phyloP scores from a whole-genome alignment of 2,113 vertebrate genomes.

The Pseudolaguvia tuberculata region DNA sequence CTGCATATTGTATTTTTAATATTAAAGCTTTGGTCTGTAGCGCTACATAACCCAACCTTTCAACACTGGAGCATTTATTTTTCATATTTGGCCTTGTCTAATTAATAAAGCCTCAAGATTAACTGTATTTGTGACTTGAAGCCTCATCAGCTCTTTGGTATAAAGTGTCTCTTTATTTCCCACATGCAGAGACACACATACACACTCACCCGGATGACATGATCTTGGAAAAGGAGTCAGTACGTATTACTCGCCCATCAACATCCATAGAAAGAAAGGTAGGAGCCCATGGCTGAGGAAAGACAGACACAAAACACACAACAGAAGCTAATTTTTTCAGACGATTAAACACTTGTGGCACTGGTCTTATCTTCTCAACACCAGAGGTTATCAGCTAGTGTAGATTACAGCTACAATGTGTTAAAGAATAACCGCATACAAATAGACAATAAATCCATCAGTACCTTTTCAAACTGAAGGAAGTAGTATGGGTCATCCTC shows the following conservation, averaged over 20 bases:
- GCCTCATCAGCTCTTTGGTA: neutral
- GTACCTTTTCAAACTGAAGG: constrained; percentile 91
- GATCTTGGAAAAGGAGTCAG: constrained; percentile 75
- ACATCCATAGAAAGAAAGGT: constrained; percentile 73
- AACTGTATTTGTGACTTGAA: neutral
- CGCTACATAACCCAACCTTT: neutral
- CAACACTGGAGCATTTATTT: neutral
- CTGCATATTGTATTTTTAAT: too few relatives aligned
- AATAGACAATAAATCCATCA: constrained; percentile 13
- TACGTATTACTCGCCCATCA: constrained; percentile 70
- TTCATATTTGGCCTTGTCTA: neutral
- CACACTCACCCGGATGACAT: constrained; percentile 72
- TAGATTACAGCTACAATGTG: neutral
- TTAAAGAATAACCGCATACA: constrained; percentile 27
- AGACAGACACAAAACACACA: neutral
- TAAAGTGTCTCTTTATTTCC: too few relatives aligned
- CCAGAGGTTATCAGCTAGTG: constrained; percentile 29
- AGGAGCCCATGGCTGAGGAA: constrained; percentile 64
- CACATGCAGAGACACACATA: neutral
- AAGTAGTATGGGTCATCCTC: constrained; percentile 98
- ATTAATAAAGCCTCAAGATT: neutral
- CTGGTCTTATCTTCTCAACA: constrained; percentile 27
- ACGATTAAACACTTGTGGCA: constrained; percentile 8
- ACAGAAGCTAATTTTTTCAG: neutral
- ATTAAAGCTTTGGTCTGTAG: too few relatives aligned